phyloP scores from a whole-genome alignment of 2,888 invertebrate species.

The Eueremaeus valkanovi region DNA sequence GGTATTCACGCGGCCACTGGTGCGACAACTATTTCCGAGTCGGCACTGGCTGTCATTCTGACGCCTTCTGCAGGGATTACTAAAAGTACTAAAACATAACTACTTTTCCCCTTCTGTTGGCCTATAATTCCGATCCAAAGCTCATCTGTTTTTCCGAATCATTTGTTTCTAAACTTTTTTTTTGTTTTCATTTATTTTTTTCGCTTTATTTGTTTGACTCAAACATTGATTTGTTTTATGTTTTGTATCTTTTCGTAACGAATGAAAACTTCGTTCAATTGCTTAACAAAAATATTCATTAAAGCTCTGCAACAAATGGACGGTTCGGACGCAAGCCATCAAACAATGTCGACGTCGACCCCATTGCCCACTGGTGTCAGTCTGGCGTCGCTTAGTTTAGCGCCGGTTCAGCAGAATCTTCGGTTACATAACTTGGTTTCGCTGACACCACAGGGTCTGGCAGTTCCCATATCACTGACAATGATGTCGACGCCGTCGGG shows the following conservation, averaged over 20 bases:
- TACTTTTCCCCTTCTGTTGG: neutral
- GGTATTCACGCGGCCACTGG: conserved; percentile 20
- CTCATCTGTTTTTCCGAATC: neutral
- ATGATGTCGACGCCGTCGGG: conserved; percentile 33
- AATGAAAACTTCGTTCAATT: neutral
- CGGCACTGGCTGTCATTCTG: conserved; percentile 27
- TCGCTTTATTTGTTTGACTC: neutral
- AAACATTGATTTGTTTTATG: neutral
- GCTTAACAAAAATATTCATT: neutral
- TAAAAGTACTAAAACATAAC: conserved; percentile 13
- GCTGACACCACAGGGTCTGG: conserved; percentile 31
- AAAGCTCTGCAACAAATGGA: conserved; percentile 16
- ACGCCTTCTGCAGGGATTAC: conserved; percentile 18
- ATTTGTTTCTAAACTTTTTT: neutral
- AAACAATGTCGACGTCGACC: neutral
- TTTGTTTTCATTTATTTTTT: neutral
- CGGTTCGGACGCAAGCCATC: neutral
- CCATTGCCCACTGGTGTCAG: conserved; percentile 35
- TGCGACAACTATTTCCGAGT: conserved; percentile 3
- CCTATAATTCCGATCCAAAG: neutral
- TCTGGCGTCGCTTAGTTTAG: conserved; percentile 31
- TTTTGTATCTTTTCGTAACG: neutral
- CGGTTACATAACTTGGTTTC: conserved; percentile 38
- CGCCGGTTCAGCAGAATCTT: conserved; percentile 28
- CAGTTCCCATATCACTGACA: conserved; percentile 40